Evolutionary conservation across 92 coral and sea anemone species (phyloP), one percentile per base, ranked within the genome.

Genomic region (Porites rus): DNA sequence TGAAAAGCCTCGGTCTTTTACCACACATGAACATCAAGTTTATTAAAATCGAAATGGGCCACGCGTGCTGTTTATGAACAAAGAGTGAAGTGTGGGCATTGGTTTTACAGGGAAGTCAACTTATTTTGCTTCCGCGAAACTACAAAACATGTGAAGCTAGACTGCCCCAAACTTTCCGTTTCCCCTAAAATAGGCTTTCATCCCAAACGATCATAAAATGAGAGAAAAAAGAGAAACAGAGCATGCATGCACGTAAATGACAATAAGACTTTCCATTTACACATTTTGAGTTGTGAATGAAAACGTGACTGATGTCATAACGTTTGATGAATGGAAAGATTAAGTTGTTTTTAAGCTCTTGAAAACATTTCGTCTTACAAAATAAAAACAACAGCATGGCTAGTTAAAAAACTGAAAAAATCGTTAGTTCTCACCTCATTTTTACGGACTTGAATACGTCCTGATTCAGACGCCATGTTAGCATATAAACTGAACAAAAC

Each of bases 391-490:
- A n/a, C 51, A 62, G 2, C 51, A 51, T 20, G 3, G 14, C 3
- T 63, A 12, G 67, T 84, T 9, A 75, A n/a, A 66, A 75, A 24
- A 84, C 46, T 10, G 53, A 51, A 19, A 80, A 51, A 17, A 70
- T 87, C 72, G 75, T 74, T 79, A 60, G 66, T 43, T 86, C 54
- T 86, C 90, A 92, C 95, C 95, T 92, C 95, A 83, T 92, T 92
- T 89, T 89, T 86, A 62, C 92, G 86, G 75, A 92, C 85, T 89
- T 91, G 90, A 86, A 92, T 79, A 70, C 86, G 94, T 71, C 84
- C 83, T 83, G 82, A 69, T 52, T 92, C 95, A 58, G 95, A 89
- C 93, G 95, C 95, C 95, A 92, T 92, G 88, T 84, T 92, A 74
- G 75, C 79, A 84, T 61, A 72, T 61, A 72, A 72, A 83, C 74